Base-by-base conservation (phyloP, 2,113 vertebrate genomes). In the Hippocampus guttulatus region DNA sequence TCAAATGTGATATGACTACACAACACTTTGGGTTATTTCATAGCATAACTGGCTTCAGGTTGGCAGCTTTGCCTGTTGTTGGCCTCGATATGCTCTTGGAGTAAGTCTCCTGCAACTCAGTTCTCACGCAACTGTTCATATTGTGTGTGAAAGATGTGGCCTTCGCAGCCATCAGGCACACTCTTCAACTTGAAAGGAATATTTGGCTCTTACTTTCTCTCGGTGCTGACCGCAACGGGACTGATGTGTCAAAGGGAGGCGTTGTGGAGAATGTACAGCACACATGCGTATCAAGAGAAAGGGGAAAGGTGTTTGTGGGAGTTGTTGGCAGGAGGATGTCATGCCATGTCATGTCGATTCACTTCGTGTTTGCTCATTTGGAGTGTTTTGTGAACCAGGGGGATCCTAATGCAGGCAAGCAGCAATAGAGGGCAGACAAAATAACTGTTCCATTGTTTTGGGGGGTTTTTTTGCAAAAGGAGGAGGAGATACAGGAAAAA, bases 141-240 rank as follows among this genome's bases (percentile, higher is more conserved):
- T 43, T 18, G 66, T 68, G 64, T 21, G 66, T 6, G 14, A 30
- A 25, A 21, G 41, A 45, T 38, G 30, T 69, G 38, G 63, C n/a
- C 18, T 25, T 51, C 8, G 61, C 27, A 3, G 27, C 67, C 67
- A 64, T 82, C 69, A 75, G 70, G 16, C n/a, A 71, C 64, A 71
- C 63, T 67, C 41, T 25, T 51, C 3, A 60, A 80, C 76, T 85
- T 84, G 66, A 85, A 87, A 87, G 51, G 58, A 23, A 80, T 74
- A 15, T 76, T 75, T 55, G 65, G 2, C 74, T 73, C 52, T 66
- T 68, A 65, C 38, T 79, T 81, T 81, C 66, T 70, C 74, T 83
- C 25, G 47, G 23, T 65, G 64, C 57, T 85, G 63, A 77, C 75
- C 81, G 68, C n/a, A 57, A 80, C 9, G 58, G 52, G 64, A 52